These are phyloP conservation scores for Typhlichthys subterraneus DNA, from an alignment of 2,797 vertebrate genomes.

Conservation along the genomic window DNA sequence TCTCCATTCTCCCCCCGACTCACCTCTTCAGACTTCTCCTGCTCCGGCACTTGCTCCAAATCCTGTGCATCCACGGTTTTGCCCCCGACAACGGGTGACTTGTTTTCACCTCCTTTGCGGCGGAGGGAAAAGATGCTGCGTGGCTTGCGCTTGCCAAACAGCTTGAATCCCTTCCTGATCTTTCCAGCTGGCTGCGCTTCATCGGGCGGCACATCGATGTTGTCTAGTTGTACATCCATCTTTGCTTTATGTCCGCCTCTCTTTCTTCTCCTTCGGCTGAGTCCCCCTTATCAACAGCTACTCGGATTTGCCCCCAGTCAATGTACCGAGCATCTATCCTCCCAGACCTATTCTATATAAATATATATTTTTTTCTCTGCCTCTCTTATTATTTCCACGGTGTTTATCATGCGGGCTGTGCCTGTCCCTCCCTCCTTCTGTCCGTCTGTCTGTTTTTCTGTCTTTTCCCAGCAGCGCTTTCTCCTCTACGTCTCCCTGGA, in stretches of 20 bases:
- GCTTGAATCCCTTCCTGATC: constrained; percentile 96
- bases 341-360: constrained; percentile 17
- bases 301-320: constrained; percentile 36
- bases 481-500: constrained; percentile 46
- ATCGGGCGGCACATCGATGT: constrained; percentile 82
- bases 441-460: constrained; percentile 47
- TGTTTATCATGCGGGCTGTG: constrained; percentile 24
- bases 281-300: constrained; percentile 41
- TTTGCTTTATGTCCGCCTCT: constrained; percentile 59
- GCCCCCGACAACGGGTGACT: constrained; percentile 85
- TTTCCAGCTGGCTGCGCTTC: constrained; percentile 91
- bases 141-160: constrained; percentile 92
- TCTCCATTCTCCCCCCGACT: constrained; percentile 65
- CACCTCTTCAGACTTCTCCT: constrained; percentile 60
- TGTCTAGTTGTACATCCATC: constrained; percentile 93
- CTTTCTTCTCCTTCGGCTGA: constrained; percentile 19
- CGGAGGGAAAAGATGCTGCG: constrained; percentile 92
- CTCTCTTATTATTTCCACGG: constrained; percentile 44
- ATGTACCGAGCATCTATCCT: constrained; percentile 42
- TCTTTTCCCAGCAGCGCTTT: constrained; percentile 74
- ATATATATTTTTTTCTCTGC: constrained; percentile 24
- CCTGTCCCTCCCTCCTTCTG: constrained; percentile 65
- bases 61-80: constrained; percentile 80
- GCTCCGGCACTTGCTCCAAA: constrained; percentile 63
- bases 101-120: constrained; percentile 85